These are phyloP conservation scores for Periphyllus acericola DNA, from an alignment of 2,888 invertebrate genomes.

Conservation along the genomic window DNA sequence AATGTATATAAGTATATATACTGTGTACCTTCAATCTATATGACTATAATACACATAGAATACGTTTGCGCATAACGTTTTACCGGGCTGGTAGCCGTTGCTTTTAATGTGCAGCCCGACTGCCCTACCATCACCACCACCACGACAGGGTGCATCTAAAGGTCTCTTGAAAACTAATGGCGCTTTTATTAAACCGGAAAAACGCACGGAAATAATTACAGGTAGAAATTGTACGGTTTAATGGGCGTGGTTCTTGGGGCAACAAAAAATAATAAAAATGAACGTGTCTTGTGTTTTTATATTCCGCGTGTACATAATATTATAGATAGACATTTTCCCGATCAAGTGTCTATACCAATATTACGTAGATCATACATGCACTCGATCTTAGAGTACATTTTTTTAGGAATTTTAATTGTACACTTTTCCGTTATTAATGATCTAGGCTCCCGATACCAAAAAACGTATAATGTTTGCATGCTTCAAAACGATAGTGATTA, in stretches of 20 bases:
- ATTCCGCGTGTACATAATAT: not conserved
- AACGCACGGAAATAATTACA: constrained; percentile 24
- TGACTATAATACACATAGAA: too few species aligned
- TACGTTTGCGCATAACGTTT: not conserved
- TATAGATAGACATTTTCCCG: not conserved
- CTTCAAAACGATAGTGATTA: too few species aligned
- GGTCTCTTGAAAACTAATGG: constrained; percentile 34
- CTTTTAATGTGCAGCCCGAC: constrained; percentile 22
- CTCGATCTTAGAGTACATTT: not conserved
- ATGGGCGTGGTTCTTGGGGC: not conserved
- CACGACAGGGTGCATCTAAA: constrained; percentile 1
- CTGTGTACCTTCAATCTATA: too few species aligned
- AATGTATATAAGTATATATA: too few species aligned
- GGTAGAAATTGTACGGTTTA: constrained; percentile 5
- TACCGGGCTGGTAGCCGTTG: constrained; percentile 23
- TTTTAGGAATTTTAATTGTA: too few species aligned
- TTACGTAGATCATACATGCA: not conserved
- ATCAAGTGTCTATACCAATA: too few species aligned
- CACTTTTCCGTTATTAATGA: too few species aligned
- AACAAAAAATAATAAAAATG: not conserved
- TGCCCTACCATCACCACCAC: not conserved
- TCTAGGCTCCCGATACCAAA: too few species aligned
- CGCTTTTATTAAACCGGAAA: constrained; percentile 15
- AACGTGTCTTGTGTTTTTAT: constrained; percentile 1
- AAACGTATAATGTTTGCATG: too few species aligned